Evolutionary conservation across 2,888 invertebrate genomes (phyloP).

Genomic region (Ectemnius cavifrons): DNA sequence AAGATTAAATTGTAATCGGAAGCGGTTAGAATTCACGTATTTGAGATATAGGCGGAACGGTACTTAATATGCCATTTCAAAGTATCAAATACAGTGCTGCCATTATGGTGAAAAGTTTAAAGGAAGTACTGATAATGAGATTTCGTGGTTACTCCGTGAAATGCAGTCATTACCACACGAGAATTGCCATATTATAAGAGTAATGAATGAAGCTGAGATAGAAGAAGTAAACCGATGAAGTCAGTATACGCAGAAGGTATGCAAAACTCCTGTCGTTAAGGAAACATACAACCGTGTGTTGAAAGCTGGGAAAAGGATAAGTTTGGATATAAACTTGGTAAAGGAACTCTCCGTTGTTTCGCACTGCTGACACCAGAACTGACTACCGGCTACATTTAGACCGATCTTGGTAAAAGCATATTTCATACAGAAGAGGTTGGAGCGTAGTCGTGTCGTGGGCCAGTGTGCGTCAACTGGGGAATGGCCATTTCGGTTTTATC

Average conservation of each 20-base stretch:
- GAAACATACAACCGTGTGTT: conserved; percentile 13
- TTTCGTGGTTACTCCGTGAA: too few species aligned
- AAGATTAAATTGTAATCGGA: conserved; percentile 39
- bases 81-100: too few species aligned
- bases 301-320: conserved; percentile 21
- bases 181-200: too few species aligned
- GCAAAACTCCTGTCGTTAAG: conserved; percentile 22
- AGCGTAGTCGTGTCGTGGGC: conserved; percentile 22
- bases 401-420: conserved; percentile 18
- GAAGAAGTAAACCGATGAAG: too few species aligned
- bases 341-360: conserved; percentile 1
- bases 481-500: conserved; percentile 40
- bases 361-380: not conserved
- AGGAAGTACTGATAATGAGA: too few species aligned
- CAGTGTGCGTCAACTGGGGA: conserved; percentile 25
- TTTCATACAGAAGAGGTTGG: conserved; percentile 26
- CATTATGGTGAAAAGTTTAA: too few species aligned
- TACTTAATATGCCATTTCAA: too few species aligned
- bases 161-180: too few species aligned
- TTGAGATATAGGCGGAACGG: not conserved
- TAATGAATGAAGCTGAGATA: too few species aligned
- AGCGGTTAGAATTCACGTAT: not conserved
- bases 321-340: conserved; percentile 24
- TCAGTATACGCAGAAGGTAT: not conserved
- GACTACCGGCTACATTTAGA: not conserved